These are phyloP conservation scores for Axis porcinus DNA, from an alignment of 2,113 vertebrate species.

Conservation along the genomic window DNA sequence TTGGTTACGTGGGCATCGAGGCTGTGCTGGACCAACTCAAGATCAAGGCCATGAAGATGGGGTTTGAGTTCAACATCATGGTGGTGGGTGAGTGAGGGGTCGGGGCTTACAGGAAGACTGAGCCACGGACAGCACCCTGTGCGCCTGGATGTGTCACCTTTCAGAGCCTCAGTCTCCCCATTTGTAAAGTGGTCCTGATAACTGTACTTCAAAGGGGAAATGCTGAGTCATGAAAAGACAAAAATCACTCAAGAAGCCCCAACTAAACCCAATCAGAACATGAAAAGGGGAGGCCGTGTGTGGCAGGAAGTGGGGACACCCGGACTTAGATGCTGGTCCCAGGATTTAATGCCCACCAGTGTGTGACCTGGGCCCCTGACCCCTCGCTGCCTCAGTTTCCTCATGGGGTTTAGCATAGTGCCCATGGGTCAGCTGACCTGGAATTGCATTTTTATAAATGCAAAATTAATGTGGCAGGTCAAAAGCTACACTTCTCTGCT, in stretches of 20 bases:
- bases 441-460: neutral
- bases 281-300: neutral
- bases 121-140: fast-evolving
- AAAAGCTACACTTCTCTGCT: neutral
- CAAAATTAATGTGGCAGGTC: neutral
- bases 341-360: neutral
- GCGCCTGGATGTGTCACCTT: neutral
- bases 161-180: neutral
- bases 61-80: conserved; percentile 98
- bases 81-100: conserved; percentile 89
- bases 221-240: neutral
- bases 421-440: neutral
- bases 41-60: conserved; percentile 95
- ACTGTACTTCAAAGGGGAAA: neutral
- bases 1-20: conserved; percentile 94
- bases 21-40: conserved; percentile 95
- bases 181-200: neutral
- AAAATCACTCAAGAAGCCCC: neutral
- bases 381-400: neutral
- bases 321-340: neutral
- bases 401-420: neutral
- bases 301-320: neutral
- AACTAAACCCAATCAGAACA: neutral
- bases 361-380: neutral
- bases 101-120: neutral